Evolutionary conservation across 37 sponge, comb jelly and placozoan genomes (phyloP), one percentile per base, ranked within the genome.

Genomic region (Chondrosia reniformis): DNA sequence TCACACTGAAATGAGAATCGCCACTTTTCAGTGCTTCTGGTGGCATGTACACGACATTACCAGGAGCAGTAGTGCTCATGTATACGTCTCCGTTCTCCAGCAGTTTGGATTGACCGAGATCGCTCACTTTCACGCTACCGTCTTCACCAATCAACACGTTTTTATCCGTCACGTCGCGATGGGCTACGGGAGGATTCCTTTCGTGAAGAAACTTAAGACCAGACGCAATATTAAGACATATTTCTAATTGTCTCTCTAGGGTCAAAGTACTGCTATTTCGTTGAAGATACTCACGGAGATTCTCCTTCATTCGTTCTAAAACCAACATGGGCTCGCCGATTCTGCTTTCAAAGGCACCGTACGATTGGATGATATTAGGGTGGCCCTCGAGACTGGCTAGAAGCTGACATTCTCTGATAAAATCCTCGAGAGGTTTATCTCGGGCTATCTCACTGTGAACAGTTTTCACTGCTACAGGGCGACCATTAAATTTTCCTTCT

Each of bases 121-220:
- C 61, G n/a, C 61, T 30, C 4, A 59, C 61, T 13, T 59, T 59
- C 61, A 59, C 61, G 7, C n/a, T 25, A 59, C 61, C 61, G 6
- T 59, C 61, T 13, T 59, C n/a, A 13, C 30, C 28, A 5, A 59
- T 25, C 61, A 59, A 30, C 22, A 59, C 61, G n/a, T 59, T 59
- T 30, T 59, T 59, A 30, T 59, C 61, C 6, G n/a, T 59, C 61
- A 59, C n/a, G 28, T 59, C 61, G 22, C 61, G 61, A 59, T 59
- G 61, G 28, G 28, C 28, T 25, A 59, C 61, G 9, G 61, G 61
- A 13, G 61, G 61, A 59, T 30, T 30, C 30, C n/a, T 25, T 7
- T 25, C n/a, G 61, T 59, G 61, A 59, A 59, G 61, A 13, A 59
- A 59, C 4, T 19, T 7, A 30, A 59, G 30, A 5, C 61, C 61